A percentile compares a stretch with the other conserved stretches of the same genome.
Evolutionary conservation across 2,888 invertebrate species (phyloP).

Genomic region (Lycocerus yunnanus): DNA sequence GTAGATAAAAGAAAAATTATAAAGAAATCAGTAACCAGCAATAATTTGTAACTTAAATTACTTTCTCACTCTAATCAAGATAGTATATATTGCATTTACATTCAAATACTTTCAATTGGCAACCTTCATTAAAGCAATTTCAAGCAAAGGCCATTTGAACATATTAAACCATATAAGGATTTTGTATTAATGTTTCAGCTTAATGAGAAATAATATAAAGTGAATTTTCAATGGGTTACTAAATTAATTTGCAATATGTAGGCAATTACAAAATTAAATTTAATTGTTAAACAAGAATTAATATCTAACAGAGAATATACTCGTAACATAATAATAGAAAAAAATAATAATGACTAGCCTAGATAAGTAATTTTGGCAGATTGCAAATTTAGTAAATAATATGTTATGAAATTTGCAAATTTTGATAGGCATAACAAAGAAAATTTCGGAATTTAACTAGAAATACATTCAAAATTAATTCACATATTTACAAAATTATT

Average conservation of each 20-base stretch:
- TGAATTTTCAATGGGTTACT: background rate
- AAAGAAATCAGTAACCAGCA: background rate
- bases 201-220: background rate
- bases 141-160: background rate
- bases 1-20: background rate
- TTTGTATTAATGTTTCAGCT: background rate
- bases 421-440: background rate
- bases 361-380: no score
- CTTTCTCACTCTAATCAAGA: background rate
- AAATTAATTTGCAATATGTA: background rate
- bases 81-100: background rate
- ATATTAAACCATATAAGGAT: constrained; percentile 3
- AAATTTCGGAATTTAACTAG: background rate
- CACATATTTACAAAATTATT: no score
- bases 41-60: background rate
- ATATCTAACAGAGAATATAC: background rate
- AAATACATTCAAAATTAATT: background rate
- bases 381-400: background rate
- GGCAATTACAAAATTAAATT: background rate
- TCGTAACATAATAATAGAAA: background rate
- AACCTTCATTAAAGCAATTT: background rate
- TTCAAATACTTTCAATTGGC: background rate
- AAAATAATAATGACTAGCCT: background rate
- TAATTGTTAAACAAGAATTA: background rate
- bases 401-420: background rate